Evolutionary conservation across 1,140 invertebrate genomes (phyloP), one percentile per base, ranked within the genome.

Genomic region (Drosophila arawakana): DNA sequence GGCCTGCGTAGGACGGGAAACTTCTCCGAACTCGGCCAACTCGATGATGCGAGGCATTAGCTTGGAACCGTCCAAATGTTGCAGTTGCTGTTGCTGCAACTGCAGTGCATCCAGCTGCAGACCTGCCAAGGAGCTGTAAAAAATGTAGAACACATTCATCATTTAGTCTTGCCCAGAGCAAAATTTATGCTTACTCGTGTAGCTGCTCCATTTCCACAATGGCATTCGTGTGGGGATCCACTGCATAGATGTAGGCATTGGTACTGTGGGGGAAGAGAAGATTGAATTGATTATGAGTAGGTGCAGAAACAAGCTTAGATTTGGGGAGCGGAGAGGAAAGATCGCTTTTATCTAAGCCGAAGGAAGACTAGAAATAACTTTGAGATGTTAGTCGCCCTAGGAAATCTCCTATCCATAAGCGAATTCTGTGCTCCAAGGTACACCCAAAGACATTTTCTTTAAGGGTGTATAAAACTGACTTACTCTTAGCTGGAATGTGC

Each of bases 191-290:
- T 95, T 93, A 97, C 96, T 94, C 95, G 91, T 96, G 94, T 21
- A 97, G 82, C 1, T 95, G 94, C 54, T 96, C 96, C 94, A 96
- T 96, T 85, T 97, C 96, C 52, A 97, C 94, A 65, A 97, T 95
- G 1, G 95, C 94, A 86, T 97, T 97, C 1, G 96, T 95, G 59
- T 95, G 92, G 2, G 95, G 96, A 93, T 97, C 96, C 7, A 97
- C 95, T 1, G 96, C 97, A 83, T 97, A 97, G 39, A 97, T 93
- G 73, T 96, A 97, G 92, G 97, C 94, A 77, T 97, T 96, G 30
- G 96, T 97, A 25, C 96, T 97, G 92, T 78, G 7, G 59, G 69
- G 58, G 13, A 10, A 55, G 18, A 47, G 41, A 49, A 18, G 60
- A 11, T 61, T 25, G 39, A 41, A 11, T 41, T 3, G 39, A 9